Conservation (phyloP, 64 coral and sea anemone species). For the Pocillopora damicornis region DNA sequence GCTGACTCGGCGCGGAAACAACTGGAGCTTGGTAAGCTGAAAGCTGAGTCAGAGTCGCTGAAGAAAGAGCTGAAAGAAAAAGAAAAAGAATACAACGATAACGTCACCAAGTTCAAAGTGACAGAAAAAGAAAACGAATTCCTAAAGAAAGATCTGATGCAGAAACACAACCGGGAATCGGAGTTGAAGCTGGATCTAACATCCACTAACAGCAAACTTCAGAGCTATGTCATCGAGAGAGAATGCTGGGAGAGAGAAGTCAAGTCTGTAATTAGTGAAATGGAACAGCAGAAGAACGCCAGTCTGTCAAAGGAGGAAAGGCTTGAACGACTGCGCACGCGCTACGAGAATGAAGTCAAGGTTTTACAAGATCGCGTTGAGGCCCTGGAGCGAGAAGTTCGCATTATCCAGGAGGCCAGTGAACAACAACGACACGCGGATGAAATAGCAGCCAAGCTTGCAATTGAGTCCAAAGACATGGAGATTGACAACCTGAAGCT, state of each 20-base stretch:
- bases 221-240: conserved; percentile 85
- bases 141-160: conserved; percentile 74
- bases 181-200: conserved; percentile 82
- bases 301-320: conserved; percentile 76
- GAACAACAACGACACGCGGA: conserved; percentile 94
- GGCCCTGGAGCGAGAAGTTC: conserved; percentile 68
- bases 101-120: conserved; percentile 47
- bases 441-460: conserved; percentile 67
- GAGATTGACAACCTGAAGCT: conserved; percentile 82
- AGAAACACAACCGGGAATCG: conserved; percentile 65
- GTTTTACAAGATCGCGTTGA: conserved; percentile 73
- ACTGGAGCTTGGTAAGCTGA: conserved; percentile 63
- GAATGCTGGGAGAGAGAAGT: conserved; percentile 92
- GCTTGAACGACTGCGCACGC: conserved; percentile 65
- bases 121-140: conserved; percentile 81
- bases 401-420: conserved; percentile 56
- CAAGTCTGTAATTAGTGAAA: conserved; percentile 73
- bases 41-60: conserved; percentile 54
- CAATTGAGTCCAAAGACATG: conserved; percentile 89
- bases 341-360: conserved; percentile 84
- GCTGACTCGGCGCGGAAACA: conserved; percentile 63
- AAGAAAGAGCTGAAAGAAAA: conserved; percentile 67
- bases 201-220: conserved; percentile 85
- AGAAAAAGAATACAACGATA: conserved; percentile 52
- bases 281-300: conserved; percentile 80